A percentile compares a stretch with the other conserved stretches of the same genome.
These are phyloP conservation scores for Ganaspis brasiliensis DNA, from an alignment of 2,888 invertebrate genomes.

Conservation along the genomic window DNA sequence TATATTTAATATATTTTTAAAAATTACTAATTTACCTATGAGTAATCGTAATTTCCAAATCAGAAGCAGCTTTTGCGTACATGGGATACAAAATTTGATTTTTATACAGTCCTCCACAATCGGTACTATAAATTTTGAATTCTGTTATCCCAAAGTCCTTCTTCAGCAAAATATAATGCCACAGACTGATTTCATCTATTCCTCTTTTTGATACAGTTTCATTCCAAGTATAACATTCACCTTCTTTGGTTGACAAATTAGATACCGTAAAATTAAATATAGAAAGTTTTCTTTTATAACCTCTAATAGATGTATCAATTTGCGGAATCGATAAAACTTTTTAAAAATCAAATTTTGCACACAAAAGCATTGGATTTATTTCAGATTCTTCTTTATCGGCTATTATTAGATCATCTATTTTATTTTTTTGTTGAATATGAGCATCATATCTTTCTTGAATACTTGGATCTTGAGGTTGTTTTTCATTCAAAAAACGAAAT, in stretches of 20 bases:
- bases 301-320: too few species aligned
- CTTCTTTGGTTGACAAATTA: background rate
- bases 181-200: constrained; percentile 3
- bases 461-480: too few species aligned
- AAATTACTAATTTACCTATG: background rate
- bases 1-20: background rate
- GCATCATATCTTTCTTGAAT: background rate
- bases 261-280: too few species aligned
- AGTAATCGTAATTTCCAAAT: background rate
- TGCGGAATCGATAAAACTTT: too few species aligned
- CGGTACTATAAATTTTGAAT: background rate
- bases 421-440: background rate
- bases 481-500: too few species aligned
- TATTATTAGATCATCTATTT: background rate
- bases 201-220: constrained; percentile 23
- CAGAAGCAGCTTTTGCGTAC: background rate
- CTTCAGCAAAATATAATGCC: background rate
- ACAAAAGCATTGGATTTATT: too few species aligned
- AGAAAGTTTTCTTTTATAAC: too few species aligned
- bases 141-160: background rate
- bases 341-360: too few species aligned
- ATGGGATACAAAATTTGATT: constrained; percentile 2
- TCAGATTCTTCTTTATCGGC: background rate
- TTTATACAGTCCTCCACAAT: background rate
- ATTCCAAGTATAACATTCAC: constrained; percentile 33